phyloP scores from a whole-genome alignment of 2,888 invertebrate species.

The Pinctada fucata region DNA sequence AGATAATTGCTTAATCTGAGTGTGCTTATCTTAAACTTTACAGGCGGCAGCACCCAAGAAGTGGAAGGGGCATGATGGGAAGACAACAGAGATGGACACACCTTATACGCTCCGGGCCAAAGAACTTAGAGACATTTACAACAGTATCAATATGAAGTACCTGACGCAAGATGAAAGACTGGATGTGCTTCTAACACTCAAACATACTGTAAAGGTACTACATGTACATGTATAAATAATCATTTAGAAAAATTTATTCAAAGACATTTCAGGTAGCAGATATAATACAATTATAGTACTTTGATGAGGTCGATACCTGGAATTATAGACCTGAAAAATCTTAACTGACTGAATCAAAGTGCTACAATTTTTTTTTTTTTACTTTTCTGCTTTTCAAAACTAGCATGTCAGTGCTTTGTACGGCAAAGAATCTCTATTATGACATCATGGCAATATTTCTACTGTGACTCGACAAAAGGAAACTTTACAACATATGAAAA shows the following conservation, averaged over 20 bases:
- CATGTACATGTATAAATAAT: background rate
- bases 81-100: constrained; percentile 87
- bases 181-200: constrained; percentile 84
- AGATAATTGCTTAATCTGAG: too few relatives aligned
- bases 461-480: too few relatives aligned
- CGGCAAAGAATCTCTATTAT: too few relatives aligned
- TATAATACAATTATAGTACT: background rate
- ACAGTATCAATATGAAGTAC: constrained; percentile 81
- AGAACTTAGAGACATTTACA: constrained; percentile 85
- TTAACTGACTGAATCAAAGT: too few relatives aligned
- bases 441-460: too few relatives aligned
- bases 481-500: too few relatives aligned
- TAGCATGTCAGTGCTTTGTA: too few relatives aligned
- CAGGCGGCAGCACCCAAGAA: constrained; percentile 81
- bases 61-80: constrained; percentile 86
- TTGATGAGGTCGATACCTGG: too few relatives aligned
- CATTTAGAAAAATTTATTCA: background rate
- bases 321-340: too few relatives aligned
- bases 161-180: constrained; percentile 83
- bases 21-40: constrained; percentile 2
- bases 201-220: constrained; percentile 81
- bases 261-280: too few relatives aligned
- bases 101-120: constrained; percentile 88
- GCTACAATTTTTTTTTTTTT: too few relatives aligned
- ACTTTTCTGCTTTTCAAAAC: too few relatives aligned